Conservation (phyloP, 2,888 invertebrate species). For the Eledona agricola region DNA sequence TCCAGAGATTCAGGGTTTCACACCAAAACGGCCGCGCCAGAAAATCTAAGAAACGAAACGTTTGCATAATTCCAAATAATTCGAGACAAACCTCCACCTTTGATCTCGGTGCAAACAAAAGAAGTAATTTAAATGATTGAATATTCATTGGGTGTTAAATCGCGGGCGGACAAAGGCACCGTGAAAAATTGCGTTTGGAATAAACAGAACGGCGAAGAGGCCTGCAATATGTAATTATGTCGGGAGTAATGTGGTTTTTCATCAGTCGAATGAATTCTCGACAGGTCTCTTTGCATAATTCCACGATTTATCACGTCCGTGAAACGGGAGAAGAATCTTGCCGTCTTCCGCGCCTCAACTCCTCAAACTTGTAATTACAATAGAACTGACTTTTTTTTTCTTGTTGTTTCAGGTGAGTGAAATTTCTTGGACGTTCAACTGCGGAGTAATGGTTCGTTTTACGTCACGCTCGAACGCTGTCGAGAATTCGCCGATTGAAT, state of each 20-base stretch:
- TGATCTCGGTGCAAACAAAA: slow-evolving; percentile 25
- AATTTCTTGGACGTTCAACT: too few species aligned
- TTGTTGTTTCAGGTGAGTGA: too few species aligned
- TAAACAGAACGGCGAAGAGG: slow-evolving; percentile 24
- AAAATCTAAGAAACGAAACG: too few species aligned
- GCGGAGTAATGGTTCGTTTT: slow-evolving; percentile 25
- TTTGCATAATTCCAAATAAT: slow-evolving; percentile 19
- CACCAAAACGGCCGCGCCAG: too few species aligned
- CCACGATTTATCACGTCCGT: slow-evolving; percentile 33
- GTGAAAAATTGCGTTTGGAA: slow-evolving; percentile 36
- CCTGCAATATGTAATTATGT: slow-evolving; percentile 45
- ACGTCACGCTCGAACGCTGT: slow-evolving; percentile 39
- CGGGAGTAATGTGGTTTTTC: slow-evolving; percentile 46
- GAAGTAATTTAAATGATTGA: slow-evolving; percentile 31
- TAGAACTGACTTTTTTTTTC: too few species aligned
- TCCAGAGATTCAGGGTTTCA: slow-evolving; percentile 41
- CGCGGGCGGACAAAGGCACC: slow-evolving; percentile 17
- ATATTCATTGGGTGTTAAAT: slow-evolving; percentile 32
- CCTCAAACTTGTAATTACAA: too few species aligned
- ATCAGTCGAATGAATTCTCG: slow-evolving; percentile 46
- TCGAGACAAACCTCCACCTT: slow-evolving; percentile 16
- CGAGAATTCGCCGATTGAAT: slow-evolving; percentile 44
- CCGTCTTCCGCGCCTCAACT: too few species aligned
- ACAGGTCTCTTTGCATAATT: slow-evolving; percentile 49
- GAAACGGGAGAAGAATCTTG: too few species aligned